A percentile compares a stretch with the other conserved stretches of the same genome.
Evolutionary conservation across 2,888 invertebrate species (phyloP).

Genomic region (Noctua comes): DNA sequence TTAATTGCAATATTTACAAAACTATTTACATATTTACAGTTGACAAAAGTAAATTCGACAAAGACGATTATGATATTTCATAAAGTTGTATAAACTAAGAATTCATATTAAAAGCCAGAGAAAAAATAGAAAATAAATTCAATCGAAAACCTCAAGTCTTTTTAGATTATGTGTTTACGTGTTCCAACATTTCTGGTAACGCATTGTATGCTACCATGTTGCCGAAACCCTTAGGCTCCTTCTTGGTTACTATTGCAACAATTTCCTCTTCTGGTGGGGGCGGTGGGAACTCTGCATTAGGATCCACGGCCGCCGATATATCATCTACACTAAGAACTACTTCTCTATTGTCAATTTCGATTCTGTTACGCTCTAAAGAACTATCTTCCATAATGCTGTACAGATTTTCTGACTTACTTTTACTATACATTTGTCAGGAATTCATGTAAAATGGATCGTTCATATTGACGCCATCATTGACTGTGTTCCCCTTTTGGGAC

Average conservation of each 20-base stretch:
- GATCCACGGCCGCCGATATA: constrained; percentile 81
- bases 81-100: constrained; percentile 56
- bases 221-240: constrained; percentile 87
- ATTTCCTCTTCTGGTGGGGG: constrained; percentile 88
- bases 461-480: constrained; percentile 92
- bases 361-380: constrained; percentile 85
- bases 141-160: constrained; percentile 68
- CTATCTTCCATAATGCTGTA: constrained; percentile 90
- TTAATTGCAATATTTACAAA: constrained; percentile 75
- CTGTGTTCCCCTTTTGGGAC: constrained; percentile 91
- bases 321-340: constrained; percentile 89
- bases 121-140: constrained; percentile 63
- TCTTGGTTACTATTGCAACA: constrained; percentile 88
- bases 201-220: constrained; percentile 90
- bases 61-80: constrained; percentile 69
- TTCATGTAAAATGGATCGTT: constrained; percentile 92
- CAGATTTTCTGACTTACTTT: constrained; percentile 89
- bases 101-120: constrained; percentile 76
- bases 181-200: constrained; percentile 88
- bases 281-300: constrained; percentile 82
- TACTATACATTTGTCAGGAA: constrained; percentile 93
- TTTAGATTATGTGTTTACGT: constrained; percentile 81
- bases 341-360: constrained; percentile 88
- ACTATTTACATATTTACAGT: constrained; percentile 76
- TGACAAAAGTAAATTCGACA: constrained; percentile 76